Base-by-base conservation (phyloP, 2,888 invertebrate species). In the Drosophila cognata region DNA sequence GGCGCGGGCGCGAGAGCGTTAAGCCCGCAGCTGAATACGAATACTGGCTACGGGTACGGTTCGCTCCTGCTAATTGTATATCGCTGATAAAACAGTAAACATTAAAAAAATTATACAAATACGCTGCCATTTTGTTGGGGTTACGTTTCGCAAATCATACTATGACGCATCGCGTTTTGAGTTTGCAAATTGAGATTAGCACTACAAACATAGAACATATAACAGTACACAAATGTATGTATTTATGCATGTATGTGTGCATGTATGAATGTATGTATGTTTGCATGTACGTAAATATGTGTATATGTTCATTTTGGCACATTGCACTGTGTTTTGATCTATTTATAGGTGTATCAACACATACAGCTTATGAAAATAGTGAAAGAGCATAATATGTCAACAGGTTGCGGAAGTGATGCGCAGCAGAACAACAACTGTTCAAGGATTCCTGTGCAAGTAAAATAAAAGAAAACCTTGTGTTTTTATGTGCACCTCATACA, bases 401-500 rank as follows among this genome's bases (percentile, higher is more conserved):
- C 90, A 85, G 85, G 85, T 85, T 88, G 90, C 90, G 81, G 77
- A 81, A 78, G 61, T 81, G 73, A 64, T 55, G 81, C 3, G 50
- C 67, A 29, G 57, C 16, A 28, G 10, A 50, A 50, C 50, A 41
- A 36, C 38, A 48, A 48, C 58, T 53, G 48, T 21, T 36, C 77
- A 72, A 68, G 78, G 78, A 78, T 48, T 53, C 62, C 46, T 53
- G 38, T 58, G 60, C 77, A 77, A 77, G 61, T 81, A 71, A 71
- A 63, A 4, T 21, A 46, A 46, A 46, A 21, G 43, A 64, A 21
- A 33, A 56, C 38, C 18, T 50, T 35, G 21, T 61, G 36, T 33
- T 41, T 16, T 21, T 7, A 33, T 36, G 38, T 5, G 36, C 31
- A 43, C 16, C 18, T 21, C 16, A 50, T 10, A 56, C 29, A 28